A percentile compares a stretch with the other conserved stretches of the same genome.
Conservation (phyloP, 1,140 invertebrate species). For the Zaprionus lachaisei region DNA sequence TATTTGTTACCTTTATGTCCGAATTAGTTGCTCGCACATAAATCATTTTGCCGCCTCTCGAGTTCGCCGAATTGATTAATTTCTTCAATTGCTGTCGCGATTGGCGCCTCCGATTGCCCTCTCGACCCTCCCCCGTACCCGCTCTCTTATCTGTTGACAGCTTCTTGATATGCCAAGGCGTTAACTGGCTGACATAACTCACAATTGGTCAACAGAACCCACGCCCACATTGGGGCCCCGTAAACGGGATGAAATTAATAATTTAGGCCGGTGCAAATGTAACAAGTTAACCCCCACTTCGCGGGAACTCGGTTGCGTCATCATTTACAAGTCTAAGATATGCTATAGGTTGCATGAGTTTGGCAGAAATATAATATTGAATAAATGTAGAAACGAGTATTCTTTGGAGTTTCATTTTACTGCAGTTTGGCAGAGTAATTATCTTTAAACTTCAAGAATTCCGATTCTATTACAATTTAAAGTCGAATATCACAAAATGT, state of each 20-base stretch:
- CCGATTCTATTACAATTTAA: too few species aligned
- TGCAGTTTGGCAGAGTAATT: too few species aligned
- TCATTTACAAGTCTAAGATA: not conserved
- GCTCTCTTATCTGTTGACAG: not conserved
- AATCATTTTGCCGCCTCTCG: slow-evolving; percentile 67
- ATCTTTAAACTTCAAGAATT: too few species aligned
- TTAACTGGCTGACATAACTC: slow-evolving; percentile 64
- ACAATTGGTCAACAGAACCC: slow-evolving; percentile 52
- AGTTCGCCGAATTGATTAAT: slow-evolving; percentile 73
- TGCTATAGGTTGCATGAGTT: not conserved
- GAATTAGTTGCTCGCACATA: slow-evolving; percentile 79
- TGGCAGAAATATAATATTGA: not conserved
- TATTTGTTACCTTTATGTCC: slow-evolving; percentile 82
- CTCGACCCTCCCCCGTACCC: not conserved
- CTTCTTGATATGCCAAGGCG: slow-evolving; percentile 61
- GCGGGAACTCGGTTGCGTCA: not conserved
- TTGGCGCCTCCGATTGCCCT: slow-evolving; percentile 58
- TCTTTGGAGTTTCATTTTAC: too few species aligned
- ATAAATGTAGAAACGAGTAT: too few species aligned
- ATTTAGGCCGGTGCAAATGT: not conserved
- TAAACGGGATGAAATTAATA: slow-evolving; percentile 14
- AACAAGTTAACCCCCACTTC: not conserved
- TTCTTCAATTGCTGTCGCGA: slow-evolving; percentile 70
- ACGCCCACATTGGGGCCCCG: not conserved
- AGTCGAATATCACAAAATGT: too few species aligned